These are phyloP conservation scores for Anodontia alba DNA, from an alignment of 2,888 invertebrate genomes.

Conservation along the genomic window DNA sequence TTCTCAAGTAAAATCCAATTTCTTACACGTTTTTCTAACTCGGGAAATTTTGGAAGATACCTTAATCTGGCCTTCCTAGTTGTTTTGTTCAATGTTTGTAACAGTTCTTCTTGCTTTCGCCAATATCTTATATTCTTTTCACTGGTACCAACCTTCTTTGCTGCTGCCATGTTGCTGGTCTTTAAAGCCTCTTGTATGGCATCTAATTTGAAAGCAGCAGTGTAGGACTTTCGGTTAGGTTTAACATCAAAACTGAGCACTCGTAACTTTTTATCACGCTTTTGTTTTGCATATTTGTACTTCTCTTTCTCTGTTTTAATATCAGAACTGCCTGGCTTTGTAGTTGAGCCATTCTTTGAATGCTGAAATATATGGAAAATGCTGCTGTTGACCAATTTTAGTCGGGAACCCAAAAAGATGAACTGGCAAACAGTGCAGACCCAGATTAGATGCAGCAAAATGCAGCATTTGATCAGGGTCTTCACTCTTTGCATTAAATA, in stretches of 20 bases:
- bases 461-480: too few species aligned
- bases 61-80: background rate
- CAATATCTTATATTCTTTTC: background rate
- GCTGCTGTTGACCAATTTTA: too few species aligned
- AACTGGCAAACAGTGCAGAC: too few species aligned
- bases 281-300: background rate
- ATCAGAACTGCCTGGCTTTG: too few species aligned
- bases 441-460: too few species aligned
- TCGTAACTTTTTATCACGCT: background rate
- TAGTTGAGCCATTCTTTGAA: too few species aligned
- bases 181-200: background rate
- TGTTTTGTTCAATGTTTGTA: background rate
- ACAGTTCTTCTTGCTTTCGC: background rate
- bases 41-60: background rate
- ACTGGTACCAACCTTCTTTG: background rate
- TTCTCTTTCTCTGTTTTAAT: too few species aligned
- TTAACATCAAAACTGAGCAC: background rate
- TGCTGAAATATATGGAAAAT: too few species aligned
- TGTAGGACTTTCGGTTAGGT: background rate
- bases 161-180: background rate
- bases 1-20: too few species aligned
- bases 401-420: too few species aligned
- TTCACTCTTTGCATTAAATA: too few species aligned
- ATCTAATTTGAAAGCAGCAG: background rate
- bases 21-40: too few species aligned